Base-by-base conservation (phyloP, 2,797 vertebrate species). In the Setipinna tenuifilis region DNA sequence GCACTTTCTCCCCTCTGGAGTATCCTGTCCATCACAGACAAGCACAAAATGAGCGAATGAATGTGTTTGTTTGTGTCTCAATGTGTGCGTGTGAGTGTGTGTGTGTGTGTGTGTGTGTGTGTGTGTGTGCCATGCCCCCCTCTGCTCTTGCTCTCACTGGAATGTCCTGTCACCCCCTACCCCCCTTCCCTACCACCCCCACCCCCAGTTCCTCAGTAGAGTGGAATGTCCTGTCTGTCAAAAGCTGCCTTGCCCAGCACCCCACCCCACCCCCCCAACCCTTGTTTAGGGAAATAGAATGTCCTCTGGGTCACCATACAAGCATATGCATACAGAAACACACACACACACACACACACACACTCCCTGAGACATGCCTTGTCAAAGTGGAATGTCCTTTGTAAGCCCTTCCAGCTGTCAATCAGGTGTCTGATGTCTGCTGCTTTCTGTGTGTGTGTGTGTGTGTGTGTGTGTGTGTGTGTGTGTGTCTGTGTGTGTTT, bases 221-320 rank as follows among this genome's bases (percentile, higher is more conserved):
- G 19, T 83, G 86, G 86, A 87, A 87, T 85, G 84, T 85, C 84
- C 84, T 85, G 68, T 83, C 65, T 57, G 50, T 71, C 65, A 71
- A 71, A 31, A 31, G 25, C 65, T 25, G 1, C 11, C 23, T 12
- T 14, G 12, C 25, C 23, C 65, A 48, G n/a, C 46, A 48, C 65
- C 23, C 23, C 1, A 3, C 9, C 65, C 25, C 7, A 25, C 65
- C 65, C 11, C 25, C 25, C 17, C 25, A 23, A 14, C 12, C 16
- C 16, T 71, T 71, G 28, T 71, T 71, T 71, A 71, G 65, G 65
- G 28, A 41, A 19, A 50, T 75, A 68, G 65, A 85, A 25, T 48
- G 46, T 87, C 83, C 50, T 87, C n/a, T 23, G 35, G 78, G 58
- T 65, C 80, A 62, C 35, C 81, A 10, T 71, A 71, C 65, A 71